Base-by-base conservation (phyloP, 2,113 vertebrate genomes). In the Cervus canadensis region DNA sequence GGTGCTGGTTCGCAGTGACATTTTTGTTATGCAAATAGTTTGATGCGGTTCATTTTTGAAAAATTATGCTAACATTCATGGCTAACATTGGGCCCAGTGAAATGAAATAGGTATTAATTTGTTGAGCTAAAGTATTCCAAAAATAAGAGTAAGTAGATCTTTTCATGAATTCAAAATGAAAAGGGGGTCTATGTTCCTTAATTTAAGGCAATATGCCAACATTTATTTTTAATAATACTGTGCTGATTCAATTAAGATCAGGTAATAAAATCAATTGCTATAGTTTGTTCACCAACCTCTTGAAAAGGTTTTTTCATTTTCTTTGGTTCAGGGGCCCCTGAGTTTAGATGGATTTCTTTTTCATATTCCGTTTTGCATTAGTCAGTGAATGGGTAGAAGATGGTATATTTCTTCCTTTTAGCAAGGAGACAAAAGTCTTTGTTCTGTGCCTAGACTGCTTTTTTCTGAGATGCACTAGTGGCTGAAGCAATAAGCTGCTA, bases 111-210 rank as follows among this genome's bases (percentile, higher is more conserved):
- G 19, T 67, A 90, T 97, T 98, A 98, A 97, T 91, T 97, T 96
- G 62, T 91, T 89, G 91, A 97, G 94, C 91, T 96, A 97, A 92
- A 97, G 57, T 95, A 50, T 92, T 93, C 76, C 25, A 94, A 95
- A 98, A 97, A 6, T 71, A 91, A 91, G 33, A 1, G 91, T 93
- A 98, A 98, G 97, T 95, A 98, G 96, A 36, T 76, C 60, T 97
- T 98, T 97, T 96, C 52, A 94, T 98, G 93, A 98, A 98, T 98
- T 98, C 91, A 98, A 98, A 98, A 92, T 96, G 96, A 98, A 99
- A 97, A 98, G 86, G 21, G 30, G 54, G 92, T 97, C 94, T 96
- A 43, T 97, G 79, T 97, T 98, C 96, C 94, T 98, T 98, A 98
- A 98, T 98, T 99, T 97, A 97, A 97, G 95, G 71, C 64, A 96